A percentile compares a stretch with the other conserved stretches of the same genome.
phyloP scores from a whole-genome alignment of 2,797 vertebrate genomes.

The Hippopotamyrus pictus region DNA sequence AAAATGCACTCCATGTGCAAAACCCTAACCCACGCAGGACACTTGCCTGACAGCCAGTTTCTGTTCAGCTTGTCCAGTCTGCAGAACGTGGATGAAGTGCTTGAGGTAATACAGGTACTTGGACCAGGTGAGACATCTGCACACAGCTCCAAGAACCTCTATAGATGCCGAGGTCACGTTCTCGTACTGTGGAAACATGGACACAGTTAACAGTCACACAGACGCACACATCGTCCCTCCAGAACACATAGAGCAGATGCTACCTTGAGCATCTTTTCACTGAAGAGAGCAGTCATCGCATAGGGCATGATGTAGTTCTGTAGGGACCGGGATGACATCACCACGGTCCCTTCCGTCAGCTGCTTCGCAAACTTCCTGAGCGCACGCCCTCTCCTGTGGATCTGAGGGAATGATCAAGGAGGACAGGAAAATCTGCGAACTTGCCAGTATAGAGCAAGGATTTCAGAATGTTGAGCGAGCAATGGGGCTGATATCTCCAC shows the following conservation, averaged over 20 bases:
- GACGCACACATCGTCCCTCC: background rate
- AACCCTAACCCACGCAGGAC: background rate
- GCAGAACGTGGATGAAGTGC: conserved; percentile 83
- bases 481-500: background rate
- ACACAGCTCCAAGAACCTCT: conserved; percentile 85
- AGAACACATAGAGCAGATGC: background rate
- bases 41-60: conserved; percentile 84
- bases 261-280: conserved; percentile 91
- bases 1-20: background rate
- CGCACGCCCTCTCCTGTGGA: conserved; percentile 84
- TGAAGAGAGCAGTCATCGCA: conserved; percentile 76
- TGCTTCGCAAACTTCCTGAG: conserved; percentile 86
- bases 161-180: conserved; percentile 80
- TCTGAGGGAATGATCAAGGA: conserved; percentile 41
- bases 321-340: conserved; percentile 78
- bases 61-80: conserved; percentile 72
- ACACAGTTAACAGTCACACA: background rate
- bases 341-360: conserved; percentile 71
- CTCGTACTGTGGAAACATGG: conserved; percentile 69
- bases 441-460: background rate
- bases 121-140: conserved; percentile 82
- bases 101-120: conserved; percentile 87
- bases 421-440: background rate
- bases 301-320: conserved; percentile 96
- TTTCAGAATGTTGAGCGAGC: background rate